Evolutionary conservation across 2,888 invertebrate genomes (phyloP), one percentile per base, ranked within the genome.

Genomic region (Rhagonycha fulva): DNA sequence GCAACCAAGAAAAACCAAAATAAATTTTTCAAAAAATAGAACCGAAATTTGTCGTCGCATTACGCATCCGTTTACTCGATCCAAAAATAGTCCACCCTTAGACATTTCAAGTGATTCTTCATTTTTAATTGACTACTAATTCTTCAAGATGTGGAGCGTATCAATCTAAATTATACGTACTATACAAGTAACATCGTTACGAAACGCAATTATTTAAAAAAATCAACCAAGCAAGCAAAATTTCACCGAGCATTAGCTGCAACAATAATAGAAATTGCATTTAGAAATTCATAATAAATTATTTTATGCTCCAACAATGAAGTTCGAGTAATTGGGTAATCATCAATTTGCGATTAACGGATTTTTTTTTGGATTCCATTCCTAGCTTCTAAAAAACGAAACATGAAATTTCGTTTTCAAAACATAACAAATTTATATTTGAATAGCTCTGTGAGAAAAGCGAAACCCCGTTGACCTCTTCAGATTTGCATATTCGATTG

Each of bases 251-350:
- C 19, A 66, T 66, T 66, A 66, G n/a, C 26, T 66, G 24, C 23
- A 66, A 66, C 26, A 66, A 66, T 26, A 66, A 26, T 66, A 66
- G 63, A 66, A 66, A 66, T 66, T 66, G 23, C 26, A 66, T 66
- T 66, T 66, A 66, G 63, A 66, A 66, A 66, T 66, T 26, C 24
- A n/a, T 23, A 24, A 24, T 66, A 66, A 66, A 24, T 66, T 47
- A 47, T 47, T 47, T 47, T 47, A 47, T 47, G 47, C 47, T 47
- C 47, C 47, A 47, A 47, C 47, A 47, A 47, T 47, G n/a, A n/a
- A 47, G n/a, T 19, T 19, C 19, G 19, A 19, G 19, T 7, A 47
- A 47, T 47, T 47, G n/a, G 7, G n/a, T n/a, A n/a, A 47, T 47
- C 47, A n/a, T 47, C 47, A 47, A 47, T 47, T 12, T 5, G 7